Evolutionary conservation across 2,797 vertebrate genomes (phyloP).

Genomic region (Buphagus erythrorhynchus): DNA sequence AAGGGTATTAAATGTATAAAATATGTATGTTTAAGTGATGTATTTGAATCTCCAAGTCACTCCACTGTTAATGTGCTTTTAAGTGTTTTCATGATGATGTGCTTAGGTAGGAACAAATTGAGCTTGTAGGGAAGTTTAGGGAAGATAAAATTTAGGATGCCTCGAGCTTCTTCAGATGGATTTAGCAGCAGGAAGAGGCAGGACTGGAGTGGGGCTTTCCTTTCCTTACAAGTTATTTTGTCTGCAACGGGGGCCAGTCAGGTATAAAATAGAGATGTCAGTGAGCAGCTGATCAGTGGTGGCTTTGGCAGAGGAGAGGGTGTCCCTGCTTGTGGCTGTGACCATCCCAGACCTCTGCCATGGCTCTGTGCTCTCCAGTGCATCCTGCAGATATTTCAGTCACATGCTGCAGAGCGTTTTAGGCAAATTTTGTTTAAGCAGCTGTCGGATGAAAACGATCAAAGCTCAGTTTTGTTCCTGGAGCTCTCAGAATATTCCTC

Average conservation of each 20-base stretch:
- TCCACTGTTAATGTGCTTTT: not conserved
- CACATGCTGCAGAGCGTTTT: constrained; percentile 72
- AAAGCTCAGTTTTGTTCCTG: constrained; percentile 80
- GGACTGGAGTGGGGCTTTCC: not conserved
- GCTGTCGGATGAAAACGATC: constrained; percentile 77
- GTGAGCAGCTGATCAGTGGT: accelerated
- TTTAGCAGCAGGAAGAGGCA: not conserved
- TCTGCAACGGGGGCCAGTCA: accelerated
- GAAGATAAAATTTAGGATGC: not conserved
- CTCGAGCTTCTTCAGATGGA: accelerated
- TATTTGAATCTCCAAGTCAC: not conserved
- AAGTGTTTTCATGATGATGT: not conserved
- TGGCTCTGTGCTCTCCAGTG: not conserved
- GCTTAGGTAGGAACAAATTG: constrained; percentile 15
- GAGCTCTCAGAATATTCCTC: constrained; percentile 79
- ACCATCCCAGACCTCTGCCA: not conserved
- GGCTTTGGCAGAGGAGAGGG: not conserved
- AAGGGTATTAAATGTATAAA: not conserved
- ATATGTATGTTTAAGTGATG: not conserved
- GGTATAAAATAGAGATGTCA: accelerated
- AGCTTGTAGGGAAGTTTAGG: not conserved
- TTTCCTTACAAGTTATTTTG: not conserved
- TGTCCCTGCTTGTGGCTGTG: not conserved
- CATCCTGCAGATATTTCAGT: not conserved
- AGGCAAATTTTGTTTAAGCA: constrained; percentile 68